A percentile compares a stretch with the other conserved stretches of the same genome.
Conservation (phyloP, 2,113 vertebrate species). For the Syrmaticus mikado region DNA sequence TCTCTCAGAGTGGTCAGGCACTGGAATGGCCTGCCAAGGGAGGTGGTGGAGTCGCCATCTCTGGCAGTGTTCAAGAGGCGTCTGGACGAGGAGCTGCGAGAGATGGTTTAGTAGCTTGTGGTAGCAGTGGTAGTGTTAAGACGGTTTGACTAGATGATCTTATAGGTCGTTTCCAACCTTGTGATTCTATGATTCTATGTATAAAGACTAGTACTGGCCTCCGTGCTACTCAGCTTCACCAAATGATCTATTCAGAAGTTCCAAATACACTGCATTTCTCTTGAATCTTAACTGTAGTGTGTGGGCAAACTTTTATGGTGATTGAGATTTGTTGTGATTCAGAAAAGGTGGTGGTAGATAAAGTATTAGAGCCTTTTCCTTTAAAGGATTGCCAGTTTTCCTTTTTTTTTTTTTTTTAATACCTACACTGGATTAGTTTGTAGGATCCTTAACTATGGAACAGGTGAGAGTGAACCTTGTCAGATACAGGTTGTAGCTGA, state of each 20-base stretch:
- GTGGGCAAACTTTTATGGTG: neutral
- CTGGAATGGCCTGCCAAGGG: too few relatives aligned
- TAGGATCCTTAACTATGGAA: neutral
- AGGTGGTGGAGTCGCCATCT: too few relatives aligned
- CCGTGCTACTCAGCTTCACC: neutral
- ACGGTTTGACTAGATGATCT: too few relatives aligned
- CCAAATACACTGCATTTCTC: neutral
- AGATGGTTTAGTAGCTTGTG: too few relatives aligned
- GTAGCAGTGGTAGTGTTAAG: too few relatives aligned
- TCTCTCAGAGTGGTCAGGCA: too few relatives aligned
- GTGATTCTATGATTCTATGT: too few relatives aligned
- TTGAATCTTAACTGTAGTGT: neutral
- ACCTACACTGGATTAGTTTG: neutral
- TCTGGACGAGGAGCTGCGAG: too few relatives aligned
- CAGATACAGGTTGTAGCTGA: neutral
- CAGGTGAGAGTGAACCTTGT: neutral
- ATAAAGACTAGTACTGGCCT: neutral
- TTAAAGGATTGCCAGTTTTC: neutral
- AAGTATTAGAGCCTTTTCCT: neutral
- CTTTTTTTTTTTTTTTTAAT: too few relatives aligned
- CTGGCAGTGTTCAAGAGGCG: too few relatives aligned
- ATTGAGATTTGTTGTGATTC: neutral
- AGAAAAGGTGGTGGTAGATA: neutral
- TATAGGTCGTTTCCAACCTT: too few relatives aligned
- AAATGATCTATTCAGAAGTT: neutral